Conservation (phyloP, 2,888 invertebrate genomes). For the Lordiphosa andalusiaca region DNA sequence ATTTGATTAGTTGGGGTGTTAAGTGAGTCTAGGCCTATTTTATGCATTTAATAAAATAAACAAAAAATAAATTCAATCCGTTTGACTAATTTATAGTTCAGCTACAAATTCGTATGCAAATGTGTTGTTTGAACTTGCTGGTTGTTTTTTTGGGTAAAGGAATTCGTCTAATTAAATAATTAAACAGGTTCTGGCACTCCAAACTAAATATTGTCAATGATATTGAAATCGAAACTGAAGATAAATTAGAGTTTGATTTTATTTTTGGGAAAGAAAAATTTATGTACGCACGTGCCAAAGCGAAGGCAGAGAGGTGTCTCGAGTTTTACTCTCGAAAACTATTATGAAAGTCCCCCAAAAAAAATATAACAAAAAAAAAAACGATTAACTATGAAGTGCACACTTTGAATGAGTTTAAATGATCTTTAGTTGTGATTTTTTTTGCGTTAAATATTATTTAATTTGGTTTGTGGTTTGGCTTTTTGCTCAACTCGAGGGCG, state of each 20-base stretch:
- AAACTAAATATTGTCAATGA: conserved; percentile 36
- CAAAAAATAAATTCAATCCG: conserved; percentile 22
- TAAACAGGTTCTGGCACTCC: conserved; percentile 55
- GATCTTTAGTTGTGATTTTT: conserved; percentile 29
- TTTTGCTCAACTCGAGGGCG: conserved; percentile 7
- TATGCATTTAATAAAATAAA: conserved; percentile 12
- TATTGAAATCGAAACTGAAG: conserved; percentile 50
- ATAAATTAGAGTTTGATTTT: conserved; percentile 48
- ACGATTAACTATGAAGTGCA: conserved; percentile 42
- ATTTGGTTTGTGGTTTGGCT: conserved; percentile 37
- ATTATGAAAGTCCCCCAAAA: conserved; percentile 16
- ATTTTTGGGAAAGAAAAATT: conserved; percentile 10
- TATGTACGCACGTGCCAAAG: conserved; percentile 20
- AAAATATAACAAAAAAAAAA: conserved; percentile 8
- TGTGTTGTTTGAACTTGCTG: conserved; percentile 36
- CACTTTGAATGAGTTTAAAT: conserved; percentile 56
- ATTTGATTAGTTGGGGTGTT: conserved; percentile 50
- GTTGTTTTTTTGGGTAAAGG: conserved; percentile 23
- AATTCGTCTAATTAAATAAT: conserved; percentile 59
- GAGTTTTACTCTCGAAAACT: conserved; percentile 6
- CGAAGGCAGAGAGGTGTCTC: conserved; percentile 22
- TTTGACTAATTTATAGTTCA: conserved; percentile 45
- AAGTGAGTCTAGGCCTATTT: conserved; percentile 37
- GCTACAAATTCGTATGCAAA: conserved; percentile 57
- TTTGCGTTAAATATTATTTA: conserved; percentile 42